phyloP scores from a whole-genome alignment of 1,140 invertebrate species.

The Formica exsecta region DNA sequence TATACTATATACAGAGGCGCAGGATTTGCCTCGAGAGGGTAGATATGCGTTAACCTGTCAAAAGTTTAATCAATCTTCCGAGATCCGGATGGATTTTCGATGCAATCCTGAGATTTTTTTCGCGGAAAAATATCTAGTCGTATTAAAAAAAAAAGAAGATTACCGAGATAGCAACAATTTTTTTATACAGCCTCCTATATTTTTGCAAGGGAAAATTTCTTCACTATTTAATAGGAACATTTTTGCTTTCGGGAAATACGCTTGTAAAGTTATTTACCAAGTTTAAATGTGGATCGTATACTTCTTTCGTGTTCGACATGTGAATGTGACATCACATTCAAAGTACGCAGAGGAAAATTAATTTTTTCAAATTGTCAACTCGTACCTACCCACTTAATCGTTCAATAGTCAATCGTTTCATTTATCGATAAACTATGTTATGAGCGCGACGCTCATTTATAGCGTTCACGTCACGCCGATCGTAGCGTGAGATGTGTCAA shows the following conservation, averaged over 20 bases:
- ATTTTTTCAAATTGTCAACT: neutral
- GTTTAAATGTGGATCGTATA: neutral
- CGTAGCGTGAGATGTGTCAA: neutral
- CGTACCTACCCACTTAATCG: constrained; percentile 12
- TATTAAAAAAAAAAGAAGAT: neutral
- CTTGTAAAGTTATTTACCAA: neutral
- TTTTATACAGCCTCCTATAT: neutral
- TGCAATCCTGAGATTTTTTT: neutral
- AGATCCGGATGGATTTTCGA: neutral
- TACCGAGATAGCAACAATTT: neutral
- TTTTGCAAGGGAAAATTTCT: neutral
- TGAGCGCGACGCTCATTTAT: constrained; percentile 4
- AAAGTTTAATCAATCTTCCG: constrained; percentile 40
- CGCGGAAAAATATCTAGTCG: neutral
- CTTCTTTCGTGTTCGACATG: neutral
- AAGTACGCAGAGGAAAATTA: neutral
- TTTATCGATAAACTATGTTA: neutral
- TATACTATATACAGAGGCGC: constrained; percentile 44
- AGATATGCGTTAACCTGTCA: constrained; percentile 45
- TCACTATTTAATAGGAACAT: neutral
- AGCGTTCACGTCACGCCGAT: neutral
- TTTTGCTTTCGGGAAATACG: neutral
- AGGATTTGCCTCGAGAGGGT: constrained; percentile 24
- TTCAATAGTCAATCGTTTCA: neutral
- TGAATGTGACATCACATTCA: neutral